Evolutionary conservation across 2,113 vertebrate species (phyloP).

Genomic region (Corvus moneduloides): DNA sequence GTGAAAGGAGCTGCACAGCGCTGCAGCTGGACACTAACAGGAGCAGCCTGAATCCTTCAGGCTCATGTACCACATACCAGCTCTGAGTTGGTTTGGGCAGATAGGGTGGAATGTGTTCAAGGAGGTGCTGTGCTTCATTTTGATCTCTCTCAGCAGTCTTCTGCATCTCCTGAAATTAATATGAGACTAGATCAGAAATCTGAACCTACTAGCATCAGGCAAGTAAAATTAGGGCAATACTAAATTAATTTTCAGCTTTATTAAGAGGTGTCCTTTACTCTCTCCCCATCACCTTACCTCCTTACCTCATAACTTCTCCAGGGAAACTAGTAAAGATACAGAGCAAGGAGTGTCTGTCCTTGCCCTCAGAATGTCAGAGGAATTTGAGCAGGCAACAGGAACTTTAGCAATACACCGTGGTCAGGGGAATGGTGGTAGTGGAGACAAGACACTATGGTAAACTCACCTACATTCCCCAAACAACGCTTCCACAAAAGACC

Average conservation of each 20-base stretch:
- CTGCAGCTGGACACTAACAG: not conserved
- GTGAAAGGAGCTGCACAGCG: not conserved
- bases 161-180: conserved; percentile 58
- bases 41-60: accelerated
- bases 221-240: not conserved
- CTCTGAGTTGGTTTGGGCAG: conserved; percentile 12
- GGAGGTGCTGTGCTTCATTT: conserved; percentile 42
- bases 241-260: not conserved
- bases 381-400: not conserved
- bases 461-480: not conserved
- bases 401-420: not conserved
- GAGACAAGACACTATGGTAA: not conserved
- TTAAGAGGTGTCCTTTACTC: not conserved
- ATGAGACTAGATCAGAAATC: not conserved
- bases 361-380: not conserved
- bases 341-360: not conserved
- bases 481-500: no score
- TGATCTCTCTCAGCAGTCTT: conserved; percentile 27
- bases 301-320: not conserved
- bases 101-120: conserved; percentile 55
- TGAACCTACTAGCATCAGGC: not conserved
- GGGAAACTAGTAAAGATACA: not conserved
- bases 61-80: conserved; percentile 18
- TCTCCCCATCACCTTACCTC: not conserved
- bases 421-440: not conserved